phyloP scores from a whole-genome alignment of 2,888 invertebrate species.

The Bibio marci region DNA sequence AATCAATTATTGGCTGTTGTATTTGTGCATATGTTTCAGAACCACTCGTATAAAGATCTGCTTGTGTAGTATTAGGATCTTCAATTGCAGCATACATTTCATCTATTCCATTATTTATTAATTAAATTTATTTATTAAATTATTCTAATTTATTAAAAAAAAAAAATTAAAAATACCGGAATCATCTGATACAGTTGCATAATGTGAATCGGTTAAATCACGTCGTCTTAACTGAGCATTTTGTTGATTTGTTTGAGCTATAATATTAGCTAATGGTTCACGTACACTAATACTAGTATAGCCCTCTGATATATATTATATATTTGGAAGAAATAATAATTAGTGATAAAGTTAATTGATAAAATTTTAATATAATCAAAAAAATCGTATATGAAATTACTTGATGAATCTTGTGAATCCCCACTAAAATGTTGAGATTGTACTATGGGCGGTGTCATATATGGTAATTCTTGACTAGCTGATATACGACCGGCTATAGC shows the following conservation, averaged over 20 bases:
- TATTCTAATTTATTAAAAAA: neutral
- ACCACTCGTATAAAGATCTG: constrained; percentile 50
- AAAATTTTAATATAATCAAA: too few species aligned
- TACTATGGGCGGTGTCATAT: constrained; percentile 68
- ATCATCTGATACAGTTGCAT: constrained; percentile 83
- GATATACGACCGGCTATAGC: constrained; percentile 74
- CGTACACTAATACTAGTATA: constrained; percentile 84
- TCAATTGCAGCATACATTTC: constrained; percentile 86
- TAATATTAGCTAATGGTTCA: constrained; percentile 66
- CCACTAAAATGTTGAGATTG: constrained; percentile 60
- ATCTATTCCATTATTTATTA: constrained; percentile 32
- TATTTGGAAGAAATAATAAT: constrained; percentile 6
- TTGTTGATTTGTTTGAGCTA: constrained; percentile 41
- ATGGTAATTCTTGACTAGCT: constrained; percentile 74
- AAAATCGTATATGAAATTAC: too few species aligned
- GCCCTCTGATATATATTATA: constrained; percentile 45
- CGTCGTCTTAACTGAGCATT: constrained; percentile 25
- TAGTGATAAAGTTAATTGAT: too few species aligned
- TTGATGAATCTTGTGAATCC: constrained; percentile 77
- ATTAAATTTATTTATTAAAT: neutral
- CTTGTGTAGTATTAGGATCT: constrained; percentile 42
- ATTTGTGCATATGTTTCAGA: constrained; percentile 82
- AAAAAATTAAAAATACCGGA: constrained; percentile 40
- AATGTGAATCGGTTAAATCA: constrained; percentile 45
- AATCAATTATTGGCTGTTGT: constrained; percentile 33